Percentiles rank a stretch among this genome's conserved stretches.
Conservation (phyloP, 1,140 invertebrate genomes). For the Leptoteleia sp. region DNA sequence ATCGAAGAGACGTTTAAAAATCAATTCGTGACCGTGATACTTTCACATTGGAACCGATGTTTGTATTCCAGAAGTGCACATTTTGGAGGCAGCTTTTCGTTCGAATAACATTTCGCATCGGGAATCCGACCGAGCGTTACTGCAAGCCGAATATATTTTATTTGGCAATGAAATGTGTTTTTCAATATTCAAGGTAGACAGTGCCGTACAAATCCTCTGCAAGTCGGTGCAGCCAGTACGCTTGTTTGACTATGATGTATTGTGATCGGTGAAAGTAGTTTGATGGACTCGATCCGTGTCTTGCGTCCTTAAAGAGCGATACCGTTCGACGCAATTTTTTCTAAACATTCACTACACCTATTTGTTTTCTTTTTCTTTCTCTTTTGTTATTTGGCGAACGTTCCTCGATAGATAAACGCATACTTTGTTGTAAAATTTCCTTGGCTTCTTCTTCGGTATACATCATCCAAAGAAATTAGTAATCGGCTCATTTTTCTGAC, state of each 20-base stretch:
- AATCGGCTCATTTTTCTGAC: slow-evolving; percentile 8
- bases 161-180: slow-evolving; percentile 28
- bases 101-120: slow-evolving; percentile 2
- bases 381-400: background rate
- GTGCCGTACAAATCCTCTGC: background rate
- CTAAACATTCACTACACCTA: too few species aligned
- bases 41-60: slow-evolving; percentile 9
- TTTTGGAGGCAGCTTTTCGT: slow-evolving; percentile 7
- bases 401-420: background rate
- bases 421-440: background rate
- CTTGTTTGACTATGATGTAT: slow-evolving; percentile 28
- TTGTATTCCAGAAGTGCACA: slow-evolving; percentile 5
- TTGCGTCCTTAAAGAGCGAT: slow-evolving; percentile 18
- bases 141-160: slow-evolving; percentile 7
- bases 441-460: slow-evolving; percentile 3
- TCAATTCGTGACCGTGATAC: slow-evolving; percentile 9
- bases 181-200: slow-evolving; percentile 18
- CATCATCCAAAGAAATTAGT: slow-evolving; percentile 20
- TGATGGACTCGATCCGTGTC: slow-evolving; percentile 18
- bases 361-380: background rate
- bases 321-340: too few species aligned
- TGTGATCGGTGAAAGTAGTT: slow-evolving; percentile 38
- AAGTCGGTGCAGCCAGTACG: slow-evolving; percentile 1
- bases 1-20: slow-evolving; percentile 5
- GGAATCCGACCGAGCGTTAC: slow-evolving; percentile 3